Conservation (phyloP, 2,888 invertebrate species). For the Taphrorychus bicolor region DNA sequence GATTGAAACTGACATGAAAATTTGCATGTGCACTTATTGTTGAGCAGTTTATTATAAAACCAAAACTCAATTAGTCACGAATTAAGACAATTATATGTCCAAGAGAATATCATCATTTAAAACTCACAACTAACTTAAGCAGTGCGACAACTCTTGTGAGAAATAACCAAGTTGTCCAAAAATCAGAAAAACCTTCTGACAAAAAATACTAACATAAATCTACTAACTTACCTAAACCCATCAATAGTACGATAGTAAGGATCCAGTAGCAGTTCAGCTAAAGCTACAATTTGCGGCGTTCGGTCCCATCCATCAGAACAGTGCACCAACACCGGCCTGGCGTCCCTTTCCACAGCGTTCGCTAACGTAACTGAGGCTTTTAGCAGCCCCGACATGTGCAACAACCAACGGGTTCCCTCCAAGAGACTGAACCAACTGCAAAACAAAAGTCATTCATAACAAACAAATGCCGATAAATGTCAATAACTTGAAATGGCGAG, state of each 20-base stretch:
- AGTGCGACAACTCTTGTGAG: too few species aligned
- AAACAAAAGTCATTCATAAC: not conserved
- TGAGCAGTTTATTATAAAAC: too few species aligned
- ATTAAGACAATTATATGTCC: too few species aligned
- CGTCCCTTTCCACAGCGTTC: constrained; percentile 80
- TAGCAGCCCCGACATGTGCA: constrained; percentile 85
- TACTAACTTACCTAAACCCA: constrained; percentile 63
- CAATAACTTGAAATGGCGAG: not conserved
- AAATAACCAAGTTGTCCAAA: too few species aligned
- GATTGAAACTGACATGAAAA: too few species aligned
- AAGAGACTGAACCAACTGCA: constrained; percentile 87
- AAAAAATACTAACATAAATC: not conserved
- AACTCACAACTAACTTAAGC: too few species aligned
- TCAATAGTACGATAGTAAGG: constrained; percentile 93
- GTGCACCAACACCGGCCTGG: constrained; percentile 92
- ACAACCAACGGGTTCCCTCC: constrained; percentile 91
- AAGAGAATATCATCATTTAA: too few species aligned
- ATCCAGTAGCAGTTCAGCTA: constrained; percentile 91
- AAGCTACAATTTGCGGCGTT: constrained; percentile 94
- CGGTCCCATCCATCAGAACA: constrained; percentile 99
- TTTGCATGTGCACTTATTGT: too few species aligned
- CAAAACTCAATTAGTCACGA: too few species aligned
- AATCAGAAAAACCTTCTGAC: constrained; percentile 8
- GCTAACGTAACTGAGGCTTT: constrained; percentile 83
- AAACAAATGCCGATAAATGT: not conserved